Percentiles rank a stretch among this genome's conserved stretches.
phyloP scores from a whole-genome alignment of 1,140 invertebrate genomes.

The Tetramorium parvispinum region DNA sequence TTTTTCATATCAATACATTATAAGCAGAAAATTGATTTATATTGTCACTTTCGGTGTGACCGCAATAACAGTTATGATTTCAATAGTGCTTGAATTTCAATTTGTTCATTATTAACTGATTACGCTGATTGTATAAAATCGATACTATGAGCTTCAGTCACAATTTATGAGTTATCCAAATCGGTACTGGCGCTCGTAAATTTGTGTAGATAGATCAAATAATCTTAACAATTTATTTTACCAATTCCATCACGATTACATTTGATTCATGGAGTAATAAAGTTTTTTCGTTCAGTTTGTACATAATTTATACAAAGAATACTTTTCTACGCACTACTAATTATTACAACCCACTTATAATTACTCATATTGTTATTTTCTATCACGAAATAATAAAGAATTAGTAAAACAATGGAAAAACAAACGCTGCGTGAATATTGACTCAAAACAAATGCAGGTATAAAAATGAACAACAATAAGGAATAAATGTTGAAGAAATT shows the following conservation, averaged over 20 bases:
- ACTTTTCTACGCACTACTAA: background rate
- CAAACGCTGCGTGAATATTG: background rate
- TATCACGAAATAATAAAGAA: background rate
- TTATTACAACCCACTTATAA: background rate
- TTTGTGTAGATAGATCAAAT: conserved; percentile 33
- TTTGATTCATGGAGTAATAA: conserved; percentile 24
- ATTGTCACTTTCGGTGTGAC: conserved; percentile 46
- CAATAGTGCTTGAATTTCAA: conserved; percentile 57
- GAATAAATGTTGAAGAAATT: background rate
- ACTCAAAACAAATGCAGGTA: background rate
- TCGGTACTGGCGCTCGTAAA: conserved; percentile 19
- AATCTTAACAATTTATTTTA: conserved; percentile 38
- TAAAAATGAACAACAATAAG: background rate
- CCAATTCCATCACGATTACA: background rate
- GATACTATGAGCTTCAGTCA: conserved; percentile 33
- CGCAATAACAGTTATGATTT: conserved; percentile 43
- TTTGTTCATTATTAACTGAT: conserved; percentile 57
- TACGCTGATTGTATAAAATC: conserved; percentile 52
- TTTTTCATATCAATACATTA: conserved; percentile 25
- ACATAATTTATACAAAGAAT: background rate
- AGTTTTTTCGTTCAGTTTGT: background rate
- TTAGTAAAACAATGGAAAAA: background rate
- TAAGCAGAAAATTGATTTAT: conserved; percentile 57
- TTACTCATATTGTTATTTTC: background rate
- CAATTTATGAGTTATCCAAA: conserved; percentile 53